Evolutionary conservation across 2,113 vertebrate genomes (phyloP), one percentile per base, ranked within the genome.

Genomic region (Paratilapia polleni): DNA sequence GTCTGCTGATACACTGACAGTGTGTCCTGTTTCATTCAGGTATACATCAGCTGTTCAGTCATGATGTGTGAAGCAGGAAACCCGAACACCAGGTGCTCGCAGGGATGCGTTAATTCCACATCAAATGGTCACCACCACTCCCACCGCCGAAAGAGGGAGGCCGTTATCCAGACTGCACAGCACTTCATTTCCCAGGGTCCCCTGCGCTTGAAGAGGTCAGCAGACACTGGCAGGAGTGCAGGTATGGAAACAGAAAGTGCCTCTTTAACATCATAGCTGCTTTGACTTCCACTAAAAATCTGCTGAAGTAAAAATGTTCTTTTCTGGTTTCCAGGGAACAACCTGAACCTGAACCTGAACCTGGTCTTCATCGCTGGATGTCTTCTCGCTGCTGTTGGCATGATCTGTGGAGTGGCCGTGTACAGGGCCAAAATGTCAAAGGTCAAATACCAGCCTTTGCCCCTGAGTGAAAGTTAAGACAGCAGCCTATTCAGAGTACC

Each of bases 41-140:
- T 95, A 54, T 93, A 90, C 87, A 92, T 94, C 85, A 93, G 85
- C 87, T 95, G 91, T 26, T 87, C 88, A 2, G 94, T 96, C 9
- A 76, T 95, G 77, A 84, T 96, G 80, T 96, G 95, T 82, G 85
- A 92, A 31, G 89, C 81, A 6, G 93, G 93, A 4, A 78, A 89
- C 31, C n/a, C 85, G 24, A 8, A 75, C 84, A 94, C 91, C 64
- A 90, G 95, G 66, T 96, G 95, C 84, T 85, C 91, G 1, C 12
- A 38, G 62, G 94, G 95, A 38, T 95, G 95, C 87, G 8, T 78
- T 13, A 83, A 66, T 28, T 34, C 82, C 58, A 74, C 78, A 1
- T 7, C 47, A 8, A 1, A 2, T 2, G 0, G 1, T 24, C 11
- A 12, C 43, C 4, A 15, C n/a, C n/a, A n/a, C n/a, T n/a, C n/a